phyloP scores from a whole-genome alignment of 2,113 vertebrate genomes.

The Psettodes erumei region DNA sequence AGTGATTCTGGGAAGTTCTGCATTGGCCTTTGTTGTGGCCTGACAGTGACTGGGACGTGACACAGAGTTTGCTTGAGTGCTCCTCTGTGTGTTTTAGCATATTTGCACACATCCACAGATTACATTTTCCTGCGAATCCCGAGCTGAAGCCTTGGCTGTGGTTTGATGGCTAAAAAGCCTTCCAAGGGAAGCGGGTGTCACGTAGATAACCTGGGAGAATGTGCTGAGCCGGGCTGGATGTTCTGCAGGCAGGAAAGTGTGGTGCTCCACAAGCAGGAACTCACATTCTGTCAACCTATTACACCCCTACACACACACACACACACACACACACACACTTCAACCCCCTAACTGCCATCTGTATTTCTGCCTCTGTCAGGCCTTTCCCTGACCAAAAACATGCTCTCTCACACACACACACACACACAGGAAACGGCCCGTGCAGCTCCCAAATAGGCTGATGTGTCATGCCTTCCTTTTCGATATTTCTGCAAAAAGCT shows the following conservation, averaged over 20 bases:
- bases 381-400: constrained; percentile 67
- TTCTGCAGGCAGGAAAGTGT: constrained; percentile 72
- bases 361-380: constrained; percentile 77
- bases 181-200: constrained; percentile 71
- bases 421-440: constrained; percentile 71
- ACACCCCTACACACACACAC: constrained; percentile 16
- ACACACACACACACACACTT: constrained; percentile 7
- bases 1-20: constrained; percentile 24
- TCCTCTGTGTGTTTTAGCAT: constrained; percentile 20
- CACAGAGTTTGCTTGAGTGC: constrained; percentile 1
- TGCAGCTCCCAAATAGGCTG: constrained; percentile 81
- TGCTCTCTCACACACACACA: constrained; percentile 39
- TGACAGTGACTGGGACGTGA: constrained; percentile 29
- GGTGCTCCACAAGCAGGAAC: constrained; percentile 75
- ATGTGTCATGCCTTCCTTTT: constrained; percentile 87
- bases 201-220: constrained; percentile 77
- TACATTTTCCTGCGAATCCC: constrained; percentile 12
- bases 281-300: constrained; percentile 65
- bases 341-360: constrained; percentile 59
- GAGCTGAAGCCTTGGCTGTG: constrained; percentile 15
- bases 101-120: constrained; percentile 36
- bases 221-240: constrained; percentile 74
- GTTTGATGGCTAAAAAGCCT: constrained; percentile 42
- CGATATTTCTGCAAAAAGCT: constrained; percentile 82
- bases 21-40: constrained; percentile 7